Evolutionary conservation across 1,140 invertebrate genomes (phyloP), one percentile per base, ranked within the genome.

Genomic region (Neotoxoptera formosana): DNA sequence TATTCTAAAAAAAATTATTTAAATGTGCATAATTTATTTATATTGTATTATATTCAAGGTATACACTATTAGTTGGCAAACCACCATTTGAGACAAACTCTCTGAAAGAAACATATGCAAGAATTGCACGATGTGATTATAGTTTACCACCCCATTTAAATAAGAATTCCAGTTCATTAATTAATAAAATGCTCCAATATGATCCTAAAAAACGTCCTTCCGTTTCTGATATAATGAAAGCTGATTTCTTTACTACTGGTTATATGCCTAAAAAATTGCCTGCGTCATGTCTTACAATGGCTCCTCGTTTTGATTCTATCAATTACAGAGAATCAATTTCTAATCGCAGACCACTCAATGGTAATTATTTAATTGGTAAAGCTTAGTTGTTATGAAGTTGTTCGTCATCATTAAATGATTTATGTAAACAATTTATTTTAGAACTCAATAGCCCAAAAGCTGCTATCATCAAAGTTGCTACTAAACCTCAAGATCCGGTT

Each of bases 21-120:
- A 81, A 92, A 93, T 45, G 30, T 53, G 88, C 48, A 34, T 9
- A 34, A 9, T 76, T 94, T 87, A 20, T 41, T 56, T 25, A 41
- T 81, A 67, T 93, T 93, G 83, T 93, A 45, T 30, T 86, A 93
- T 81, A 93, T 94, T 92, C 76, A 94, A 97, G 96, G 94, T 99
- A 98, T 95, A 99, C 99, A 7, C 95, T 99, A 93, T 95, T 99
- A 7, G 97, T 99, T 86, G 99, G 99, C 17, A 98, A 98, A 95
- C 99, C 99, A 9, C 99, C 99, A 14, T 99, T 99, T 96, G 99
- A 99, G 95, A 99, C 99, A 0, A 97, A 97, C 23, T 97, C 97
- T 81, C 95, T 98, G 45, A 97, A 96, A 94, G 98, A 99, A 95
- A 99, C 99, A 0, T 99, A 99, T 95, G 96, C 97, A 53, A 97